A percentile compares a stretch with the other conserved stretches of the same genome.
Evolutionary conservation across 2,888 invertebrate species (phyloP).

Genomic region (Apodemia duryi): DNA sequence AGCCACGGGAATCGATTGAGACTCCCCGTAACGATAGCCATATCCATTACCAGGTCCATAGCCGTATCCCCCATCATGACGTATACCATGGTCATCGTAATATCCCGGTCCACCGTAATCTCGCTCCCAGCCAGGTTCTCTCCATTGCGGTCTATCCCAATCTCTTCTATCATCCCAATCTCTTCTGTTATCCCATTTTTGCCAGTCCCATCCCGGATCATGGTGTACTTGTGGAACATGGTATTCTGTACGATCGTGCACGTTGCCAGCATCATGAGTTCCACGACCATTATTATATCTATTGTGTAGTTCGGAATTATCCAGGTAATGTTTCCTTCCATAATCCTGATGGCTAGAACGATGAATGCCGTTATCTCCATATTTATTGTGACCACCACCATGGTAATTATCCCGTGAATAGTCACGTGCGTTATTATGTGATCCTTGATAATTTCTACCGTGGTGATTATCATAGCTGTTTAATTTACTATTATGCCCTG

Average conservation of each 20-base stretch:
- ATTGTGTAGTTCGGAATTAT: slow-evolving; percentile 62
- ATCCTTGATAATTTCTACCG: slow-evolving; percentile 61
- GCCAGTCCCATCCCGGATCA: slow-evolving; percentile 58
- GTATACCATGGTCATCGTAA: slow-evolving; percentile 61
- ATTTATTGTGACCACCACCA: slow-evolving; percentile 58
- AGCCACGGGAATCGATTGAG: slow-evolving; percentile 53
- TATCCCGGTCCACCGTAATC: slow-evolving; percentile 65
- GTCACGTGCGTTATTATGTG: slow-evolving; percentile 65
- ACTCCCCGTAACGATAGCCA: slow-evolving; percentile 63
- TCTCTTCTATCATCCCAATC: slow-evolving; percentile 45
- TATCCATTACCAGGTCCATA: slow-evolving; percentile 62
- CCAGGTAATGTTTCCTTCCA: slow-evolving; percentile 67
- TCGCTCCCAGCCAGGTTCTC: slow-evolving; percentile 44
- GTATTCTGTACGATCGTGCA: slow-evolving; percentile 54
- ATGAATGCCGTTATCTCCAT: slow-evolving; percentile 62
- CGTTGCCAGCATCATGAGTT: slow-evolving; percentile 56
- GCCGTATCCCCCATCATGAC: slow-evolving; percentile 64
- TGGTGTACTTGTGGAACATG: slow-evolving; percentile 44
- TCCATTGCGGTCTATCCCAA: slow-evolving; percentile 48
- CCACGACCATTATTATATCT: slow-evolving; percentile 62
- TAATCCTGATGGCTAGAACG: slow-evolving; percentile 61
- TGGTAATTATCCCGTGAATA: slow-evolving; percentile 58
- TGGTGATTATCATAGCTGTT: slow-evolving; percentile 65
- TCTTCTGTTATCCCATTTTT: slow-evolving; percentile 48
- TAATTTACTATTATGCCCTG: slow-evolving; percentile 60